Evolutionary conservation across 2,797 vertebrate species (phyloP).

Genomic region (Hemitrygon akajei): DNA sequence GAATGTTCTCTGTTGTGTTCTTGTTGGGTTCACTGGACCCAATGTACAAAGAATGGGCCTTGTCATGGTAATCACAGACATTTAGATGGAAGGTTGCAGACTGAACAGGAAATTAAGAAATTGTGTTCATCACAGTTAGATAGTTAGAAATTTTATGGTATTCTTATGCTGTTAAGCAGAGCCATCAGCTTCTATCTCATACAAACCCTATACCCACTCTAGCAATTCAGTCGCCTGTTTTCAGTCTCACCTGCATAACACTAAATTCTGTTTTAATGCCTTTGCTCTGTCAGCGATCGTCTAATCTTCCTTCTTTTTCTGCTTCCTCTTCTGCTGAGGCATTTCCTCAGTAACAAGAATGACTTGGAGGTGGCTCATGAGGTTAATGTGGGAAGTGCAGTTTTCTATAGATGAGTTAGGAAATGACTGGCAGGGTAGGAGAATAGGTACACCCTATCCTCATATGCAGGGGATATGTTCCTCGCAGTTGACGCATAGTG

Average conservation of each 20-base stretch:
- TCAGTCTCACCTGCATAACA: background rate
- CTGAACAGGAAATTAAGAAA: conserved; percentile 4
- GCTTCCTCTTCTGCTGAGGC: too few species aligned
- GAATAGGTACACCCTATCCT: too few species aligned
- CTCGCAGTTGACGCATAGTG: too few species aligned
- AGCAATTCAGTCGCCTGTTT: too few species aligned
- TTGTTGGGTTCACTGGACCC: conserved; percentile 5
- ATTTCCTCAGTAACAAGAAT: too few species aligned
- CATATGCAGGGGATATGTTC: too few species aligned
- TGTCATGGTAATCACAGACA: conserved; percentile 1
- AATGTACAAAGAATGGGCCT: conserved; percentile 11
- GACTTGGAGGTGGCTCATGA: too few species aligned
- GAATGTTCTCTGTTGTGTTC: conserved; percentile 18
- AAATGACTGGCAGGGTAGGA: too few species aligned
- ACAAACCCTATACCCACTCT: background rate
- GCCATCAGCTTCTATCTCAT: background rate
- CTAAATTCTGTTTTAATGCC: background rate
- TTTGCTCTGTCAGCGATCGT: background rate
- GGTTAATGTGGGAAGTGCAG: too few species aligned
- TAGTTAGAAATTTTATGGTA: background rate
- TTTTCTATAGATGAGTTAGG: too few species aligned
- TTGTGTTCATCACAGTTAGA: conserved; percentile 6
- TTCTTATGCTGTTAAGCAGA: background rate
- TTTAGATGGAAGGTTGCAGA: background rate
- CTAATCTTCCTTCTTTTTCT: background rate